Conservation (phyloP, 2,888 invertebrate species). For the Tupiocoris notatus region DNA sequence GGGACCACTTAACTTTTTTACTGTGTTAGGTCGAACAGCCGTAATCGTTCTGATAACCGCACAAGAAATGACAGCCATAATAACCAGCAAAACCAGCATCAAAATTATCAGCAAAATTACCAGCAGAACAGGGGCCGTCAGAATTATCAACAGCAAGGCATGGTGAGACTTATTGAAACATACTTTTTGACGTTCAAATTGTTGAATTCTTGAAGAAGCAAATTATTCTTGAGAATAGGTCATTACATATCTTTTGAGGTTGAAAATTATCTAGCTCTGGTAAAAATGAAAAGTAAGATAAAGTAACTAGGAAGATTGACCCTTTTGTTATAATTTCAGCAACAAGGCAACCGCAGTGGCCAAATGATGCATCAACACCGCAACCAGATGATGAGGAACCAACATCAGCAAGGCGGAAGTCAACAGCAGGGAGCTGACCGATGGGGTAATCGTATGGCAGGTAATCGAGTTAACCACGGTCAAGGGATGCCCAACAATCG, state of each 20-base stretch:
- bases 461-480: slow-evolving; percentile 4
- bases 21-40: slow-evolving; percentile 31
- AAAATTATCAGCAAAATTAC: slow-evolving; percentile 41
- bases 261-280: too few relatives aligned
- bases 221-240: too few relatives aligned
- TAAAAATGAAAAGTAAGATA: too few relatives aligned
- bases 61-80: slow-evolving; percentile 32
- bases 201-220: too few relatives aligned
- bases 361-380: slow-evolving; percentile 1
- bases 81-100: slow-evolving; percentile 52
- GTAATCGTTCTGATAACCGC: slow-evolving; percentile 34
- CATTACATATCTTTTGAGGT: too few relatives aligned
- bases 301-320: too few relatives aligned
- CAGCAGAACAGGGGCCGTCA: slow-evolving; percentile 26
- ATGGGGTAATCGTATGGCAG: not conserved
- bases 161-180: too few relatives aligned
- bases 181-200: too few relatives aligned
- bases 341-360: not conserved
- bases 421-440: slow-evolving; percentile 23
- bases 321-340: not conserved
- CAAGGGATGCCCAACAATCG: slow-evolving; percentile 15
- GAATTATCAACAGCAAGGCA: slow-evolving; percentile 17
- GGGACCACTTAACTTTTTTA: not conserved
- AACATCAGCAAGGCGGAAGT: slow-evolving; percentile 3
- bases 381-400: slow-evolving; percentile 9